A percentile compares a stretch with the other conserved stretches of the same genome.
Conservation (phyloP, 2,797 vertebrate species). For the Argyrosomus regius region DNA sequence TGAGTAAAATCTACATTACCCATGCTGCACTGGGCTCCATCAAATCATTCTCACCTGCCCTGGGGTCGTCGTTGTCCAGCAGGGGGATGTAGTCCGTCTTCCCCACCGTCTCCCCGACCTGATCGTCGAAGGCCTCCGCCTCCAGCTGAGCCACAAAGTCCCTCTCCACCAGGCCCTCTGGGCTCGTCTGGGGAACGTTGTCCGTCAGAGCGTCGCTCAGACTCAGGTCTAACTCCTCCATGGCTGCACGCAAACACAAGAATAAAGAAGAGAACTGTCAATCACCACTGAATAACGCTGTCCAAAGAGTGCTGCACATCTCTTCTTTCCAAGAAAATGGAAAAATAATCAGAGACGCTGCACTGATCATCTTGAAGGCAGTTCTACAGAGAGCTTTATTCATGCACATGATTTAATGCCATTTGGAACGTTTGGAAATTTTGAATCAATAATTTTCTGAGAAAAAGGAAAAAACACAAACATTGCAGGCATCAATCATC, state of each 20-base stretch:
- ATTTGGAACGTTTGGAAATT: neutral
- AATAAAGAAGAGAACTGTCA: neutral
- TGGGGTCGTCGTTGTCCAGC: conserved; percentile 88
- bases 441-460: neutral
- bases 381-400: neutral
- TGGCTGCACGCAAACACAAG: conserved; percentile 67
- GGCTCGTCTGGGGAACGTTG: conserved; percentile 80
- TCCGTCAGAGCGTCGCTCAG: conserved; percentile 94
- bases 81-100: conserved; percentile 94
- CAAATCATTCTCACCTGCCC: conserved; percentile 65
- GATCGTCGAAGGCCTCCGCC: conserved; percentile 91
- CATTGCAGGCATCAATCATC: neutral
- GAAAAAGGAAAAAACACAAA: neutral
- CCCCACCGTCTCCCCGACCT: conserved; percentile 93
- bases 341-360: neutral
- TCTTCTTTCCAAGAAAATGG: neutral
- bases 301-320: neutral
- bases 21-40: neutral
- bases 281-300: neutral
- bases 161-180: conserved; percentile 87
- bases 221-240: conserved; percentile 91
- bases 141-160: conserved; percentile 94
- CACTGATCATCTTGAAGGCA: neutral
- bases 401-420: neutral
- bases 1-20: neutral